A percentile compares a stretch with the other conserved stretches of the same genome.
phyloP scores from a whole-genome alignment of 2,888 invertebrate genomes.

The Masnerella sp. region DNA sequence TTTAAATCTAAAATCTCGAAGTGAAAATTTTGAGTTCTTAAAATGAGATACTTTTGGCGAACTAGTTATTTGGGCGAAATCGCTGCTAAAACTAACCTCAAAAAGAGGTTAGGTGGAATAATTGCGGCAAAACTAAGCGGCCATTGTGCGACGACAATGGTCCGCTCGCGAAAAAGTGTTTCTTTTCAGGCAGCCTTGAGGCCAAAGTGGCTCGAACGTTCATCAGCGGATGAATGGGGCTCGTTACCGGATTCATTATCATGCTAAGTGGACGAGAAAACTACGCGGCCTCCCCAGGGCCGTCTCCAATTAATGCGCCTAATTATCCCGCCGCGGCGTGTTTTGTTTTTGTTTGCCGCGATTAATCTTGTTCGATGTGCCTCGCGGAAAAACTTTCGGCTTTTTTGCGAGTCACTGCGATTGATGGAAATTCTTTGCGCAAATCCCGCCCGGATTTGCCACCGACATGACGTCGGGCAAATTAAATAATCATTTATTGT shows the following conservation, averaged over 20 bases:
- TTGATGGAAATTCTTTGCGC: constrained; percentile 53
- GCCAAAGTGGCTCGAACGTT: constrained; percentile 37
- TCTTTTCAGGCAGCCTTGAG: constrained; percentile 25
- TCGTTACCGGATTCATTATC: constrained; percentile 70
- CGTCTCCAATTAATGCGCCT: constrained; percentile 42
- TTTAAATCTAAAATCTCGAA: too few species aligned
- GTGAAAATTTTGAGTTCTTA: too few species aligned
- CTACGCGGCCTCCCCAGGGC: constrained; percentile 27
- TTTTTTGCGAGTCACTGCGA: constrained; percentile 52
- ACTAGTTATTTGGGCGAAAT: too few species aligned
- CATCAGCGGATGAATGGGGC: constrained; percentile 65
- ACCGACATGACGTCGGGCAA: constrained; percentile 51
- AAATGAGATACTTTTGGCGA: too few species aligned
- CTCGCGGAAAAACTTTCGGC: constrained; percentile 24
- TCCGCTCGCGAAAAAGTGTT: constrained; percentile 20
- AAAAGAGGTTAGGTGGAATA: constrained; percentile 6
- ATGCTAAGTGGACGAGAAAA: constrained; percentile 67
- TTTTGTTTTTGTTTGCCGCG: constrained; percentile 31
- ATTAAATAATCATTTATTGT: constrained; percentile 57
- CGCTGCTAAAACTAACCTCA: background rate
- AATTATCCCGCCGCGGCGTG: constrained; percentile 15
- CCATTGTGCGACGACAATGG: constrained; percentile 25
- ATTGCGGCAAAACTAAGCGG: constrained; percentile 4
- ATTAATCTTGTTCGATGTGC: constrained; percentile 37
- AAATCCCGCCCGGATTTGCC: constrained; percentile 34